These are phyloP conservation scores for Vulpes ferrilata DNA, from an alignment of 2,113 vertebrate genomes.

Conservation along the genomic window DNA sequence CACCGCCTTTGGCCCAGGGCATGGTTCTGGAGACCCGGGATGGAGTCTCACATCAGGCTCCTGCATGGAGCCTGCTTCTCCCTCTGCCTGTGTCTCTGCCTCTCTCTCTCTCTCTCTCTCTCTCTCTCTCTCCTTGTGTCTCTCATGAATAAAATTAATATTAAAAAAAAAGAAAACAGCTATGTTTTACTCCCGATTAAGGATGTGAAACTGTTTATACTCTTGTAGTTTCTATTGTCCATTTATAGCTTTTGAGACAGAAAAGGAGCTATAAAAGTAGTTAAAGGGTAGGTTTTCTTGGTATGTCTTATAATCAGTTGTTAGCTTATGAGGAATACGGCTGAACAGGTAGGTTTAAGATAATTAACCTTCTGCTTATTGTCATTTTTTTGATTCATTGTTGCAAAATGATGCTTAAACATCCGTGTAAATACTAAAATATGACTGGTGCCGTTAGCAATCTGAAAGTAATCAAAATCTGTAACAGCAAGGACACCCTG, in stretches of 20 bases:
- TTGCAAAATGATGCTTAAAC: conserved; percentile 33
- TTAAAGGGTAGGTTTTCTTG: background rate
- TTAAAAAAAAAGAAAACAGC: too few relatives aligned
- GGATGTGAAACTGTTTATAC: background rate
- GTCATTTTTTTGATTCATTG: background rate
- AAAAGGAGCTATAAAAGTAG: background rate
- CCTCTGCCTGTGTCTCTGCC: too few relatives aligned
- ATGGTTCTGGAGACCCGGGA: too few relatives aligned
- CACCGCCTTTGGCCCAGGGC: too few relatives aligned
- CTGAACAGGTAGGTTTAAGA: background rate
- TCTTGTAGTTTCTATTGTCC: background rate
- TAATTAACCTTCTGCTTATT: background rate
- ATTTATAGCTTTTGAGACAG: background rate
- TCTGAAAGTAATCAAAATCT: conserved; percentile 37
- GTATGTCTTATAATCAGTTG: background rate
- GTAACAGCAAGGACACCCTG: background rate
- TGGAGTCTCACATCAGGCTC: too few relatives aligned
- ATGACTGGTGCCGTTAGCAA: background rate
- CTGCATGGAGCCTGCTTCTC: too few relatives aligned
- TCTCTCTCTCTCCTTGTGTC: too few relatives aligned
- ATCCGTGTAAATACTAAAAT: conserved; percentile 3
- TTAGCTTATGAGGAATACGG: background rate
- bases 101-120: too few relatives aligned
- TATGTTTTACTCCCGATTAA: background rate
- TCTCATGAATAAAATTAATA: too few relatives aligned